Evolutionary conservation across 2,797 vertebrate species (phyloP).

Genomic region (Lateolabrax maculatus): DNA sequence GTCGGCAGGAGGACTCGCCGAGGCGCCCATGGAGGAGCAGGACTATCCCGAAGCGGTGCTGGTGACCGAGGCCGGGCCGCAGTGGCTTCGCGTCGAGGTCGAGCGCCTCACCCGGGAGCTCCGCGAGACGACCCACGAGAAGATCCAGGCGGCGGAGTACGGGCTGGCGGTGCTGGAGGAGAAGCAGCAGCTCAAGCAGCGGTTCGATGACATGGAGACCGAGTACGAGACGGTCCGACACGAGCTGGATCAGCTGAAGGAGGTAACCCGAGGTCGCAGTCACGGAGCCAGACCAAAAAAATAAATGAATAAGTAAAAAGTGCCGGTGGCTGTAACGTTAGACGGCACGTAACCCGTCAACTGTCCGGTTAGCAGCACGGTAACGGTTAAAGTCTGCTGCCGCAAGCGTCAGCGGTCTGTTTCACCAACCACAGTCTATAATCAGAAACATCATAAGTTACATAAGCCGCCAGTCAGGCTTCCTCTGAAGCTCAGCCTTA

Average conservation of each 20-base stretch:
- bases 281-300: constrained; percentile 21
- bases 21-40: constrained; percentile 90
- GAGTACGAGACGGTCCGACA: constrained; percentile 92
- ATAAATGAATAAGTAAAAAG: not conserved
- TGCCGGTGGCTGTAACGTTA: not conserved
- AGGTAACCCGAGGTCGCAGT: constrained; percentile 84
- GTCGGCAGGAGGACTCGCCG: constrained; percentile 73
- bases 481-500: too few relatives aligned
- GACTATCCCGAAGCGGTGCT: constrained; percentile 90
- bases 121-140: constrained; percentile 94
- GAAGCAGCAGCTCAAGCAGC: constrained; percentile 95
- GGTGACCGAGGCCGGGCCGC: constrained; percentile 90
- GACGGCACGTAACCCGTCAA: not conserved
- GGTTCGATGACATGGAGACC: constrained; percentile 94
- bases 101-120: constrained; percentile 93
- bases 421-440: not conserved
- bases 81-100: constrained; percentile 91
- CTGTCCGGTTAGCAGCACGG: not conserved
- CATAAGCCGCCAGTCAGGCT: not conserved
- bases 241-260: constrained; percentile 95
- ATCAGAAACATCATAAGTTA: constrained; percentile 9
- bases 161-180: constrained; percentile 97
- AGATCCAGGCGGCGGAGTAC: constrained; percentile 98
- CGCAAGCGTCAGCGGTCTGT: too few relatives aligned
- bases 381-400: not conserved